Evolutionary conservation across 2,797 vertebrate genomes (phyloP).

Genomic region (Champsocephalus gunnari): DNA sequence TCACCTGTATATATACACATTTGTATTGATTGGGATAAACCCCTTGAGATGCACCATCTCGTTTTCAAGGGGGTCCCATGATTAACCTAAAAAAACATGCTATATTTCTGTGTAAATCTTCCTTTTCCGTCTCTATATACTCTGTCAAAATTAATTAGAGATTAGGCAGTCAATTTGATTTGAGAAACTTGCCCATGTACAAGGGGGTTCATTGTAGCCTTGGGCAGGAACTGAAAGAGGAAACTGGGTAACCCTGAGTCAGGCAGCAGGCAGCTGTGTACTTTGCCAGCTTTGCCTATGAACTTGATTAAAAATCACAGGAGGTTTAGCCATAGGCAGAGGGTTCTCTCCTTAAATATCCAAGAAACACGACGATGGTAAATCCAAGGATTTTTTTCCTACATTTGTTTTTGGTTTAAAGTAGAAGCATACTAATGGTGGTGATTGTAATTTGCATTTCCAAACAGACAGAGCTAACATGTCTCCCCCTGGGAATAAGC

Average conservation of each 20-base stretch:
- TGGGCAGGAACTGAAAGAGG: slow-evolving; percentile 38
- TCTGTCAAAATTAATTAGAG: slow-evolving; percentile 37
- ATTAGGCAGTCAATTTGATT: slow-evolving; percentile 48
- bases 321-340: slow-evolving; percentile 43
- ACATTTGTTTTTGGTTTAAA: slow-evolving; percentile 12
- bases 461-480: slow-evolving; percentile 10
- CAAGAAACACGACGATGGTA: slow-evolving; percentile 31
- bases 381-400: slow-evolving; percentile 29
- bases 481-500: neutral
- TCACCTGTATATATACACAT: no score
- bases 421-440: neutral
- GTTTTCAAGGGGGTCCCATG: neutral
- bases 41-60: no score
- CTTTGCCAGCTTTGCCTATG: slow-evolving; percentile 51
- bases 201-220: slow-evolving; percentile 16
- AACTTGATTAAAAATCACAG: slow-evolving; percentile 61
- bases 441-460: slow-evolving; percentile 9
- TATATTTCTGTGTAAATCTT: slow-evolving; percentile 37
- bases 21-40: no score
- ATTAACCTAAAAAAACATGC: slow-evolving; percentile 36
- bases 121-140: slow-evolving; percentile 40
- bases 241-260: slow-evolving; percentile 21
- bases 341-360: slow-evolving; percentile 53
- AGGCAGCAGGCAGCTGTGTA: slow-evolving; percentile 38
- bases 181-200: slow-evolving; percentile 13